phyloP scores from a whole-genome alignment of 2,113 vertebrate species.

The Peromyscus polionotus region DNA sequence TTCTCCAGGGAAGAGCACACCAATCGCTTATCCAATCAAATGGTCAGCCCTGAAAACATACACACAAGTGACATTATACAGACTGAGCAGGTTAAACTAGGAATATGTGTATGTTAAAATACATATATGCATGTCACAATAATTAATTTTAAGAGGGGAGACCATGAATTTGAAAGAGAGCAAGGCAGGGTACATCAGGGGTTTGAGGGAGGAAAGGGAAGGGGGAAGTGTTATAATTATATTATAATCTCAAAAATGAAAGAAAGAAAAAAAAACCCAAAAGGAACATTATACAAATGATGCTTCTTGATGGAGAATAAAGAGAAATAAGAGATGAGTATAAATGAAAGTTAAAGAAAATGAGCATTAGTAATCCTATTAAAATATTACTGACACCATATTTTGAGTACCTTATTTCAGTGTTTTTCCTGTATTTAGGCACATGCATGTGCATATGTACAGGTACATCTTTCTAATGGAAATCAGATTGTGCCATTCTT shows the following conservation, averaged over 20 bases:
- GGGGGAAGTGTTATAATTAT: no score
- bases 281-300: background rate
- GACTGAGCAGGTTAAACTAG: no score
- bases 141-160: no score
- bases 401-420: background rate
- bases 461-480: background rate
- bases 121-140: no score
- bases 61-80: no score
- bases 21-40: no score
- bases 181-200: background rate
- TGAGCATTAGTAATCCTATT: background rate
- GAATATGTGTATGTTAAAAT: no score
- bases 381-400: background rate
- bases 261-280: background rate
- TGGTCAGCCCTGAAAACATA: no score
- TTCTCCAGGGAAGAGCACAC: no score
- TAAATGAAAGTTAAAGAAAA: conserved; percentile 7
- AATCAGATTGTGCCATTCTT: background rate
- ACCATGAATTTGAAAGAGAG: no score
- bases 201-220: no score
- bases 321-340: conserved; percentile 26
- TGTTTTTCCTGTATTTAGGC: background rate
- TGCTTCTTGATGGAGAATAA: background rate
- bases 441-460: background rate
- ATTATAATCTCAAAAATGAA: background rate